Base-by-base conservation (phyloP, 2,113 vertebrate species). In the Peromyscus polionotus region DNA sequence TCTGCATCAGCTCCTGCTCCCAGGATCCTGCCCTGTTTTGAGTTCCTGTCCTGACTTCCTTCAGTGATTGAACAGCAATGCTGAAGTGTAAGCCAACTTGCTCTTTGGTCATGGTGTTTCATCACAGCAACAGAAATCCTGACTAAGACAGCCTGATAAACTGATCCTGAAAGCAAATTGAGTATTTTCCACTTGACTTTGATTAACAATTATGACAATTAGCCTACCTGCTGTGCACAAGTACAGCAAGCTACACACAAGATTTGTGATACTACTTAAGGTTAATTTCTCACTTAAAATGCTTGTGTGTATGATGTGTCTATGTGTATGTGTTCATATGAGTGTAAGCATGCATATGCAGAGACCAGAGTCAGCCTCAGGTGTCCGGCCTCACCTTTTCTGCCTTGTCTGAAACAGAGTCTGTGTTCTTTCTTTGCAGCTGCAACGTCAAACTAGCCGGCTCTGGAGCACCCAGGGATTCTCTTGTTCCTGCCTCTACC, bases 131-230 rank as follows among this genome's bases (percentile, higher is more conserved):
- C 13, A 33, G 13, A 68, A 68, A 68, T 31, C 31, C 67, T 68
- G 33, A 11, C 13, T 68, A 68, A 33, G 11, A 31, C 11, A 67
- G 31, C 67, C 6, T 24, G 63, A 70, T 22, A 80, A 61, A 70
- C 2, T 54, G 39, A 88, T 80, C 94, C 73, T 79, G 77, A 93
- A 95, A 96, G 68, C 72, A 96, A 94, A 95, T 5, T 57, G n/a
- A 93, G 48, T 24, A 45, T 91, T 88, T 89, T 67, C 57, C 73
- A 76, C 54, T 92, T 90, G 51, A 54, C 28, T 93, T n/a, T 94
- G 76, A 93, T 61, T 88, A 65, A 65, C 77, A 77, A 90, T 59
- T 87, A 91, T 86, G 51, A n/a, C 17, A 91, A 72, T 42, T 28
- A 79, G 61, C 11, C 19, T 39, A 61, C 22, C 68, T 42, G 80